Base-by-base conservation (phyloP, 2,797 vertebrate species). In the Kryptopterus vitreolus region DNA sequence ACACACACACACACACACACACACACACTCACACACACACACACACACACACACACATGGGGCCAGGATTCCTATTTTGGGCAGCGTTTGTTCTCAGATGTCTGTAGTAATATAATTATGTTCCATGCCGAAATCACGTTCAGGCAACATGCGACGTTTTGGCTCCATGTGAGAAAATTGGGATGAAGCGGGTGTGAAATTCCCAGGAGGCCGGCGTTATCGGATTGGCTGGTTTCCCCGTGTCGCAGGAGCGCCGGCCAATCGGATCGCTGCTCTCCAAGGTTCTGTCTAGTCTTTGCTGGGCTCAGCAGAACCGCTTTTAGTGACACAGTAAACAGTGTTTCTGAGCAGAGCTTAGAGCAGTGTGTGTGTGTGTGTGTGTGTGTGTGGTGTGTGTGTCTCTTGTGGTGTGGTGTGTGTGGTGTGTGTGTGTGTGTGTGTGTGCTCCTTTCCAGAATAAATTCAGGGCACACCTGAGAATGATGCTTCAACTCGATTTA, bases 321-420 rank as follows among this genome's bases (percentile, higher is more conserved):
- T 48, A 48, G 16, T 48, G 13, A 69, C 63, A 66, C 33, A 38
- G 31, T 22, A 63, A 63, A 33, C 33, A 35, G 7, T 24, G 43
- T 29, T 13, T 69, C 35, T 48, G 22, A 48, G 38, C 65, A 81
- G 77, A 81, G 83, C 46, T 43, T 79, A 35, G 31, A 11, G 31
- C 2, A 33, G 29, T 63, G 31, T 63, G 31, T 63, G 33, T 65
- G 58, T 61, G 18, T 63, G 38, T 68, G 65, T 48, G n/a, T 68
- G 43, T 69, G 43, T 48, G 66, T 69, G 38, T 68, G 38, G 38
- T 46, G 63, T 66, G 63, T 43, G 22, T 46, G 2, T 24, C 22
- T 46, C 6, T 10, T 48, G 66, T 69, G 65, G 38, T 68, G 35
- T 46, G 29, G 29, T 62, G 29, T 62, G 33, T 65, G 58, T 61